phyloP scores from a whole-genome alignment of 2,888 invertebrate species.

The Ctena decussata region DNA sequence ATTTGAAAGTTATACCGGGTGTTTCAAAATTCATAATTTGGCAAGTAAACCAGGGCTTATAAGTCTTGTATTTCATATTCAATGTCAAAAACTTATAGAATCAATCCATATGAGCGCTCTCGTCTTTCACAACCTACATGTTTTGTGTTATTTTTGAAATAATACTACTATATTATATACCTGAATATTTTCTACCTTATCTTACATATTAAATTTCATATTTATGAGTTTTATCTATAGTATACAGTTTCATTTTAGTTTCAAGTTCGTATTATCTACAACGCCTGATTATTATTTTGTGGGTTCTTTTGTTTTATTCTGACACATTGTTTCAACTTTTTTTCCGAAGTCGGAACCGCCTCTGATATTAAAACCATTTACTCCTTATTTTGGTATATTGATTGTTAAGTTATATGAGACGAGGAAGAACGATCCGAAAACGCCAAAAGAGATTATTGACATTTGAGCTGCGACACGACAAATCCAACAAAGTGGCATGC shows the following conservation, averaged over 20 bases:
- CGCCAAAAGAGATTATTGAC: too few species aligned
- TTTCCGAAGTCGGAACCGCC: too few species aligned
- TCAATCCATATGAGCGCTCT: not conserved
- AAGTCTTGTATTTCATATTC: not conserved
- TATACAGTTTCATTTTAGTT: not conserved
- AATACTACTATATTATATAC: not conserved
- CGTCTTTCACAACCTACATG: not conserved
- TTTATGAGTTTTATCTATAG: slow-evolving; percentile 2
- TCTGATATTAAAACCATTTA: too few species aligned
- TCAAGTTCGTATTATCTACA: not conserved
- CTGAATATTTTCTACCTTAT: not conserved
- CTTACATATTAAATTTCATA: not conserved
- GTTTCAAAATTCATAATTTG: too few species aligned
- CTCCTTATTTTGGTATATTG: too few species aligned
- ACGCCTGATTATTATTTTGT: not conserved
- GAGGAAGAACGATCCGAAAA: too few species aligned
- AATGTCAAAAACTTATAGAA: not conserved
- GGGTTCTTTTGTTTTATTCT: not conserved
- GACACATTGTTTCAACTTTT: slow-evolving; percentile 3
- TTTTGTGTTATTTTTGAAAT: not conserved
- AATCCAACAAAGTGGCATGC: too few species aligned
- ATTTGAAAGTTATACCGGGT: too few species aligned
- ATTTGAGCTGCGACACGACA: too few species aligned
- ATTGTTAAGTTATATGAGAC: too few species aligned
- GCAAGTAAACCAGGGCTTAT: not conserved